Conservation (phyloP, 2,888 invertebrate species). For the Cryptosula pallasiana region DNA sequence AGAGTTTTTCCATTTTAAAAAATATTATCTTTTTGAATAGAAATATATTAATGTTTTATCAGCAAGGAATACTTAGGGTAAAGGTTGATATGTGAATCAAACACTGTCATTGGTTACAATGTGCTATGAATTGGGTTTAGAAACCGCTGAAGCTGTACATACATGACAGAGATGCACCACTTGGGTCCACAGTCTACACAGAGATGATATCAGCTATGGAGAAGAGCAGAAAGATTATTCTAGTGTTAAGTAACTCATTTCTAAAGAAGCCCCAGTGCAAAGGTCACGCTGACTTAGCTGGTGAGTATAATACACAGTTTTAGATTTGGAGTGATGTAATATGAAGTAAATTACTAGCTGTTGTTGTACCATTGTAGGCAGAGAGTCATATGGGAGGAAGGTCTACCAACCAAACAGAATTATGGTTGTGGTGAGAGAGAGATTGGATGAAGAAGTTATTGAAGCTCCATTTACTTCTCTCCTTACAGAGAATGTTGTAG, state of each 20-base stretch:
- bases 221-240: background rate
- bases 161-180: no score
- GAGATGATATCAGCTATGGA: slow-evolving; percentile 1
- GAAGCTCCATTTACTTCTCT: slow-evolving; percentile 1
- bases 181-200: background rate
- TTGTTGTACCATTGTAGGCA: background rate
- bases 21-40: no score
- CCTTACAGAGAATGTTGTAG: background rate
- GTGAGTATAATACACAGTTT: background rate
- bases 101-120: no score
- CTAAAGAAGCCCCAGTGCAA: background rate
- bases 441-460: no score
- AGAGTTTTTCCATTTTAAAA: no score
- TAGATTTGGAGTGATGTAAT: background rate
- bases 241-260: background rate
- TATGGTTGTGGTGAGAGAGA: no score
- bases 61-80: no score
- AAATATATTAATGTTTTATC: no score
- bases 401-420: no score
- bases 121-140: background rate
- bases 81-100: no score
- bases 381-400: background rate
- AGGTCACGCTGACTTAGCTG: background rate
- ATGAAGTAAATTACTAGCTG: background rate
- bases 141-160: background rate